These are phyloP conservation scores for Apteryx mantelli DNA, from an alignment of 2,113 vertebrate species.

Conservation along the genomic window DNA sequence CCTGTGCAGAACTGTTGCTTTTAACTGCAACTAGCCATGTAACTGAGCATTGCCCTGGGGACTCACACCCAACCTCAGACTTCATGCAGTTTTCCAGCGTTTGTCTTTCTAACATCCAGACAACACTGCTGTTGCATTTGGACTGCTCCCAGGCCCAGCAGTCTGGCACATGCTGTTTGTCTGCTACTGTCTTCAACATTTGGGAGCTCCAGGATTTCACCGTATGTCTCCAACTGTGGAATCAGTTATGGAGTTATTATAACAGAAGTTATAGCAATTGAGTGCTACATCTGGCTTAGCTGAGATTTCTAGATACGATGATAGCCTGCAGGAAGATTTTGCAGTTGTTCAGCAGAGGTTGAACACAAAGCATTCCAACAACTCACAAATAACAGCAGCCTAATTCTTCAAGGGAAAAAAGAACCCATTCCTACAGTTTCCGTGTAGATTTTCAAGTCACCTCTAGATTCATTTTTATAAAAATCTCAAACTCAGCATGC, in stretches of 20 bases:
- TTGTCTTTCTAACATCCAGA: neutral
- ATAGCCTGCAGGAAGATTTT: neutral
- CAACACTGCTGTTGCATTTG: neutral
- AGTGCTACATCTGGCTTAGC: neutral
- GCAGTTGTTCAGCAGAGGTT: neutral
- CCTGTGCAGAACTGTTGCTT: neutral
- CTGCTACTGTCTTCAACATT: conserved; percentile 5
- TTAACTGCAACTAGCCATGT: neutral
- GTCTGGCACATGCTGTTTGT: neutral
- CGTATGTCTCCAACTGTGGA: neutral
- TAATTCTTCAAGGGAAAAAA: neutral
- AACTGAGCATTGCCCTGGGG: neutral
- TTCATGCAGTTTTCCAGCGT: neutral
- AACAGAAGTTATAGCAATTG: neutral
- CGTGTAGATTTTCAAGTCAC: neutral
- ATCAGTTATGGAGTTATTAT: neutral
- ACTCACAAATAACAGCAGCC: neutral
- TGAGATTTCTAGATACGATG: neutral
- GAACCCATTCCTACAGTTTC: neutral
- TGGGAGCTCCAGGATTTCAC: neutral
- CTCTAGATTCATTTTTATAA: neutral
- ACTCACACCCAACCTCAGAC: neutral
- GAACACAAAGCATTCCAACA: neutral
- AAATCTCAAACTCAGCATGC: neutral
- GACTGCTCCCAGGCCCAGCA: neutral